Evolutionary conservation across 2,113 vertebrate species (phyloP).

Genomic region (Sphyrna mokarran): DNA sequence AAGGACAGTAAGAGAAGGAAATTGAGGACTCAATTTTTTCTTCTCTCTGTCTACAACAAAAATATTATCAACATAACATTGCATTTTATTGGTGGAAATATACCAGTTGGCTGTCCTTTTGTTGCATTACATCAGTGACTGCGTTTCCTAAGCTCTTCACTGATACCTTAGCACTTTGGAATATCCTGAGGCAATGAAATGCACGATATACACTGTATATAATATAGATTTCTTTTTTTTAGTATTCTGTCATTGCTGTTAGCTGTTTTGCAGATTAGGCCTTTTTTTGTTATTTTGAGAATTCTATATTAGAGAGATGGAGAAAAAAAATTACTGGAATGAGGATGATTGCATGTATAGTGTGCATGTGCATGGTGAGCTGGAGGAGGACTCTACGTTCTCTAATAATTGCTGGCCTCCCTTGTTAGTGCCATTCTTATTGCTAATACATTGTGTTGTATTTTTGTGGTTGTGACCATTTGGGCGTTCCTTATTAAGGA

Average conservation of each 20-base stretch:
- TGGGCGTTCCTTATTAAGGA: constrained; percentile 17
- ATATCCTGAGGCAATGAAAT: neutral
- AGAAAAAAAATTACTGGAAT: neutral
- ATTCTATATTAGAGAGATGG: neutral
- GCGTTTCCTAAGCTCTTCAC: neutral
- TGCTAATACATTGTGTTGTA: neutral
- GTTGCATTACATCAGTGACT: neutral
- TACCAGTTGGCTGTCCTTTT: neutral
- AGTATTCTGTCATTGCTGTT: neutral
- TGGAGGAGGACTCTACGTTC: neutral
- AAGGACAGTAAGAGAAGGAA: no score
- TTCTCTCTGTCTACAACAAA: no score
- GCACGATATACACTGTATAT: neutral
- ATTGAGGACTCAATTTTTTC: no score
- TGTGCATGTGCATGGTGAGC: neutral
- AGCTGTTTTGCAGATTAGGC: neutral
- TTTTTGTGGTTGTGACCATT: constrained; percentile 8
- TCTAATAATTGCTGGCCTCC: neutral
- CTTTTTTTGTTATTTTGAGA: neutral
- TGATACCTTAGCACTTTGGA: neutral
- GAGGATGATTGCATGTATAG: neutral
- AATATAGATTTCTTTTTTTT: neutral
- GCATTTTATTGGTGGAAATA: neutral
- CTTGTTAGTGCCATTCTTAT: neutral
- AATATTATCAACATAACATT: neutral